phyloP scores from a whole-genome alignment of 64 coral and sea anemone species.

The Actinia tenebrosa region DNA sequence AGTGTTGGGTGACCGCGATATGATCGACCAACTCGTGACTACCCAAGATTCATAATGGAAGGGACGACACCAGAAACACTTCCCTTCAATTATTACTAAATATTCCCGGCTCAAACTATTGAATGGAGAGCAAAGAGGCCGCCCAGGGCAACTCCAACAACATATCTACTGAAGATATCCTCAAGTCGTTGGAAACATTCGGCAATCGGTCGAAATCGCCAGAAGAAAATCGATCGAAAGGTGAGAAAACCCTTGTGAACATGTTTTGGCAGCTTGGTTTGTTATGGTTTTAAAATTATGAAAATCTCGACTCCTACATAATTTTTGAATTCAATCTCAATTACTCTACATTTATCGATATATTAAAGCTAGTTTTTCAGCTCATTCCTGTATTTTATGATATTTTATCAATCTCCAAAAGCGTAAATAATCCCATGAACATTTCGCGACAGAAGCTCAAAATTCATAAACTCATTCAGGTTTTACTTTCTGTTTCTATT shows the following conservation, averaged over 20 bases:
- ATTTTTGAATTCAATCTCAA: background rate
- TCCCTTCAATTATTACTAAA: background rate
- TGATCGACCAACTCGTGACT: slow-evolving; percentile 2
- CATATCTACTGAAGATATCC: slow-evolving; percentile 38
- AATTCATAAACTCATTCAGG: background rate
- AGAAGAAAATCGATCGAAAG: slow-evolving; percentile 7
- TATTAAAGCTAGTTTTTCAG: background rate
- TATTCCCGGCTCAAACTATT: background rate
- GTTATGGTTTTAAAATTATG: slow-evolving; percentile 7
- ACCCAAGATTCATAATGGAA: background rate
- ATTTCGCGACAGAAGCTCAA: background rate
- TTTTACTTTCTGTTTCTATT: background rate
- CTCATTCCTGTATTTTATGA: background rate
- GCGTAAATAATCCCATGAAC: background rate
- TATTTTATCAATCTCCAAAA: background rate
- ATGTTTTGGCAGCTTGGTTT: background rate
- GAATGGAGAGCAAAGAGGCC: slow-evolving; percentile 29
- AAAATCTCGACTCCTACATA: background rate
- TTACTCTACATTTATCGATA: background rate
- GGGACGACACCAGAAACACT: background rate
- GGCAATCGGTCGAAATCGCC: slow-evolving; percentile 27
- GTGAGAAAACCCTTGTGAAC: background rate
- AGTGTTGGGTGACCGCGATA: background rate
- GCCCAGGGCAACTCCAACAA: background rate
- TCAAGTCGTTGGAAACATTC: slow-evolving; percentile 30